Evolutionary conservation across 1,140 invertebrate genomes (phyloP).

Genomic region (Papilio aristodemus): DNA sequence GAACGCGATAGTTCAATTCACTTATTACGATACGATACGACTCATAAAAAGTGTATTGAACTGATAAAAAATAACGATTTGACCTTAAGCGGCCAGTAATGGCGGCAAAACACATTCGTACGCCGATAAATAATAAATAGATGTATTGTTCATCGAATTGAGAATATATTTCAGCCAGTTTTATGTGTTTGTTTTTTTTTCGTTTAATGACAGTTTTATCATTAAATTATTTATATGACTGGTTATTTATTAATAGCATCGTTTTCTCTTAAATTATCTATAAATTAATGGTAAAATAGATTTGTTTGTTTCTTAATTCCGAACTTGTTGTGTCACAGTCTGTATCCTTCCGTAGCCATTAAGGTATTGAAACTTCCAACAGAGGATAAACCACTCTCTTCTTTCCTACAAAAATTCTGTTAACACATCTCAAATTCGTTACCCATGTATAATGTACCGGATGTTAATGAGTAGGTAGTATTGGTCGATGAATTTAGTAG

Average conservation of each 20-base stretch:
- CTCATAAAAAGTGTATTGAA: constrained; percentile 53
- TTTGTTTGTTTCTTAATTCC: too few species aligned
- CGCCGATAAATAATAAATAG: constrained; percentile 31
- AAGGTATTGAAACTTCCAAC: too few species aligned
- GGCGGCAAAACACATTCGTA: constrained; percentile 38
- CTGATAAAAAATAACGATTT: constrained; percentile 45
- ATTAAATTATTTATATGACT: background rate
- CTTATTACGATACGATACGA: constrained; percentile 38
- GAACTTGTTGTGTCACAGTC: too few species aligned
- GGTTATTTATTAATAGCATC: background rate
- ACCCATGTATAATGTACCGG: too few species aligned
- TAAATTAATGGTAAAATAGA: too few species aligned
- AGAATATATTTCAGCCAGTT: constrained; percentile 24
- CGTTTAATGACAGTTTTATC: background rate
- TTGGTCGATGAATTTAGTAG: too few species aligned
- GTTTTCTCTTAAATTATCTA: background rate
- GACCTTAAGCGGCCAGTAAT: constrained; percentile 40
- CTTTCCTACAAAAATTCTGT: too few species aligned
- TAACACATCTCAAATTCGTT: too few species aligned
- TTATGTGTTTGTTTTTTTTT: constrained; percentile 18
- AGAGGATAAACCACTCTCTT: too few species aligned
- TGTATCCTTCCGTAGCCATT: too few species aligned
- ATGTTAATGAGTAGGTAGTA: too few species aligned
- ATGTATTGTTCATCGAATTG: constrained; percentile 24
- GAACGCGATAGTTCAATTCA: constrained; percentile 42